A percentile compares a stretch with the other conserved stretches of the same genome.
These are phyloP conservation scores for Lagria hirta DNA, from an alignment of 2,888 invertebrate species.

Conservation along the genomic window DNA sequence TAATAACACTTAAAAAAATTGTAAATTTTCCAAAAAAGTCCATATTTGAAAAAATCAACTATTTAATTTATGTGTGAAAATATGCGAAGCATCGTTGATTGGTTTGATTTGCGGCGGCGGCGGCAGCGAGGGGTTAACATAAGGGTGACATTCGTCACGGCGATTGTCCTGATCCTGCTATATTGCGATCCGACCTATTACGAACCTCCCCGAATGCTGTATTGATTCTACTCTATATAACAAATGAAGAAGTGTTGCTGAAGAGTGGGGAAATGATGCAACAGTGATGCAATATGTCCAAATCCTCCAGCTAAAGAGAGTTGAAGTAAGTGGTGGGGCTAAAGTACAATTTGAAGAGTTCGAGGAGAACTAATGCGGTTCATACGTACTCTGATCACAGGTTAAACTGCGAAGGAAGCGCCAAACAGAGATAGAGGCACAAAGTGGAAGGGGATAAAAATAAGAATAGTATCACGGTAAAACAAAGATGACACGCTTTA, in stretches of 20 bases:
- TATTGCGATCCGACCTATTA: conserved; percentile 41
- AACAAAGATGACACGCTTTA: conserved; percentile 22
- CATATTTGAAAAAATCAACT: conserved; percentile 2
- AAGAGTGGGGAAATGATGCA: conserved; percentile 37
- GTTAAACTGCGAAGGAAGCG: conserved; percentile 46
- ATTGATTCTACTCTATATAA: conserved; percentile 50
- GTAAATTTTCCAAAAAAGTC: too few relatives aligned
- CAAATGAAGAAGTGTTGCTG: conserved; percentile 50
- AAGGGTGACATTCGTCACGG: conserved; percentile 49
- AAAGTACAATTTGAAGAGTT: conserved; percentile 34
- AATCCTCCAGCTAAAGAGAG: conserved; percentile 20
- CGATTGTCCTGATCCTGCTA: conserved; percentile 48
- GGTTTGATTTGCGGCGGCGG: conserved; percentile 46
- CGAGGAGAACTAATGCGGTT: conserved; percentile 40
- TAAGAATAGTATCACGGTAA: conserved; percentile 39
- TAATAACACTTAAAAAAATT: too few relatives aligned
- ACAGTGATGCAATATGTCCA: conserved; percentile 39
- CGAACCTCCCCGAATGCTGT: conserved; percentile 45
- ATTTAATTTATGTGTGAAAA: conserved; percentile 12
- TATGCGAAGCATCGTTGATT: conserved; percentile 38
- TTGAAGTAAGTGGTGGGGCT: conserved; percentile 19
- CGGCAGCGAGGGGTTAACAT: conserved; percentile 44
- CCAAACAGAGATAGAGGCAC: conserved; percentile 41
- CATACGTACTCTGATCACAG: conserved; percentile 44
- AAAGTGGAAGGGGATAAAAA: conserved; percentile 40